A percentile compares a stretch with the other conserved stretches of the same genome.
Evolutionary conservation across 2,797 vertebrate genomes (phyloP).

Genomic region (Chelidonichthys spinosus): DNA sequence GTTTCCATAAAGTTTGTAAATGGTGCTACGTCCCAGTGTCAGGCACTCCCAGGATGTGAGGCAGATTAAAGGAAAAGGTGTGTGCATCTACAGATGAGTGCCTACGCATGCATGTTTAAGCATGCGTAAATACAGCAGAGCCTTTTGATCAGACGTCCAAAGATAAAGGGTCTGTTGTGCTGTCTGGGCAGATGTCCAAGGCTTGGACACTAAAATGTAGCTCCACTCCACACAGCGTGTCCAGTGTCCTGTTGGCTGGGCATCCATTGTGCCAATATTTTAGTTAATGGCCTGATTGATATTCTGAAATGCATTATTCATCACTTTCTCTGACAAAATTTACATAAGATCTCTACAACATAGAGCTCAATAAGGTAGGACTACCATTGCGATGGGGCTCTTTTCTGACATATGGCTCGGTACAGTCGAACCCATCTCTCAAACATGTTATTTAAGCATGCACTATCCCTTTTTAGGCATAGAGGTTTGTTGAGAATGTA

Average conservation of each 20-base stretch:
- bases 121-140: constrained; percentile 43
- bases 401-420: neutral
- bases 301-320: constrained; percentile 64
- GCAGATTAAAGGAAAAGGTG: constrained; percentile 63
- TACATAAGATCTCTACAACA: constrained; percentile 28
- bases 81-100: constrained; percentile 16
- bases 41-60: constrained; percentile 76
- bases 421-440: neutral
- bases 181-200: constrained; percentile 65
- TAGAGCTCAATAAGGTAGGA: neutral
- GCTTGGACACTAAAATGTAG: constrained; percentile 61
- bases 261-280: constrained; percentile 60
- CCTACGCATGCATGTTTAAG: constrained; percentile 40
- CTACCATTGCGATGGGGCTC: neutral
- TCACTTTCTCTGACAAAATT: constrained; percentile 32
- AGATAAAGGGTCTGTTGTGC: constrained; percentile 71
- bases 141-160: constrained; percentile 52
- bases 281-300: constrained; percentile 71
- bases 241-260: constrained; percentile 60
- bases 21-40: constrained; percentile 45
- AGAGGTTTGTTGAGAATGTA: constrained; percentile 12
- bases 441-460: constrained; percentile 25
- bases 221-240: constrained; percentile 65
- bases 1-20: constrained; percentile 79
- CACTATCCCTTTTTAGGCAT: constrained; percentile 18